Conservation (phyloP, 2,797 vertebrate species). For the Tapirus indicus region DNA sequence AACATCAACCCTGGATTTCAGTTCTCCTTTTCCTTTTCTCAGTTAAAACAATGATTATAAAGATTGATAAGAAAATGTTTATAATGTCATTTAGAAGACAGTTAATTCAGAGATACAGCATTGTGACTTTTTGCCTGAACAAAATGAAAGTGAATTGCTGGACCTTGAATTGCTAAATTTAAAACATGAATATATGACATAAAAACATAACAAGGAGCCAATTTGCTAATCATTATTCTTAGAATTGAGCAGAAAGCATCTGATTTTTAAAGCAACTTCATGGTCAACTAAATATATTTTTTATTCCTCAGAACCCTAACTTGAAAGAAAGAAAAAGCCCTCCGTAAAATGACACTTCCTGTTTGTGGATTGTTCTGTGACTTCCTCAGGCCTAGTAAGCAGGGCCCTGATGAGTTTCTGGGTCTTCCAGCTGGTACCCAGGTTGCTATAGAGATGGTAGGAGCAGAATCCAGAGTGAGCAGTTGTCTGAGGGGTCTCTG, state of each 20-base stretch:
- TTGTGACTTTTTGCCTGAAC: neutral
- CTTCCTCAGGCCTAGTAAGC: neutral
- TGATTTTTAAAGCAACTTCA: neutral
- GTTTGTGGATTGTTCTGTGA: neutral
- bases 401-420: neutral
- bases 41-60: neutral
- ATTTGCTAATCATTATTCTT: neutral
- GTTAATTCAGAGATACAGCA: neutral
- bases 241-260: neutral
- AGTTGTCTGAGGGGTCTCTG: neutral
- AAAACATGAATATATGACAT: neutral
- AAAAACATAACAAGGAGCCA: neutral
- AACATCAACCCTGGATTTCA: neutral
- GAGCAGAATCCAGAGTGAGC: neutral
- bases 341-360: neutral
- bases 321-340: neutral
- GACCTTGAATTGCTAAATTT: neutral
- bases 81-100: neutral
- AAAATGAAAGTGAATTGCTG: slow-evolving; percentile 4
- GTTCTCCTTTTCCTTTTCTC: neutral
- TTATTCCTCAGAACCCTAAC: neutral
- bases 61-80: neutral
- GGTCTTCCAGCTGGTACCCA: slow-evolving; percentile 2
- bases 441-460: neutral
- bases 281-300: neutral